Conservation (phyloP, 2,888 invertebrate genomes). For the Zonitis immaculata region DNA sequence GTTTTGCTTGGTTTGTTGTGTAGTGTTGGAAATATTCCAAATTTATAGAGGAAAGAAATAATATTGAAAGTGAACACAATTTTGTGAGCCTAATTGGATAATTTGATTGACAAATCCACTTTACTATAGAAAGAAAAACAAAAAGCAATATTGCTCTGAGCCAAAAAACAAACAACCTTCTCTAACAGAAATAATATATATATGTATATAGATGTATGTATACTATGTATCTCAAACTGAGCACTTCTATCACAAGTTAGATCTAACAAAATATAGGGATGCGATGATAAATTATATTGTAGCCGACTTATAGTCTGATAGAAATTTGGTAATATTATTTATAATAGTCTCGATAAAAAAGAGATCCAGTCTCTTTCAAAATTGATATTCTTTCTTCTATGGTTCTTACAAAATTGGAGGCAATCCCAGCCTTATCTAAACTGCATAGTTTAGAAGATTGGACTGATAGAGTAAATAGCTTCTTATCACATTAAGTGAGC, state of each 20-base stretch:
- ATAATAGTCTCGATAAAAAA: too few species aligned
- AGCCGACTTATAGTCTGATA: slow-evolving; percentile 22
- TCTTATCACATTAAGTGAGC: slow-evolving; percentile 6
- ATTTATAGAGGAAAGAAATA: not conserved
- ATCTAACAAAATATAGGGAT: slow-evolving; percentile 34
- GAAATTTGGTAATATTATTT: slow-evolving; percentile 22
- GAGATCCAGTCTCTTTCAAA: too few species aligned
- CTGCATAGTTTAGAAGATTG: slow-evolving; percentile 10
- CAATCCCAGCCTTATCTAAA: not conserved
- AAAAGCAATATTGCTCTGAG: not conserved
- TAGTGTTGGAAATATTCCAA: not conserved
- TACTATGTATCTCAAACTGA: slow-evolving; percentile 10
- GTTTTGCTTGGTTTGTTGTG: too few species aligned
- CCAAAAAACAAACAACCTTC: not conserved
- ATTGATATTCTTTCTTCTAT: too few species aligned
- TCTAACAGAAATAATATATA: too few species aligned
- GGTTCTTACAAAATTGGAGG: too few species aligned
- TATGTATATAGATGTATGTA: too few species aligned
- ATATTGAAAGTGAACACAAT: not conserved
- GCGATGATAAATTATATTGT: slow-evolving; percentile 38
- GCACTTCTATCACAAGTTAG: slow-evolving; percentile 23
- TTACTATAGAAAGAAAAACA: not conserved
- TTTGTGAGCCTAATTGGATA: not conserved
- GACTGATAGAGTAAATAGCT: slow-evolving; percentile 1
- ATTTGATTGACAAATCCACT: not conserved